These are phyloP conservation scores for Patella pellucida DNA, from an alignment of 2,888 invertebrate species.

Conservation along the genomic window DNA sequence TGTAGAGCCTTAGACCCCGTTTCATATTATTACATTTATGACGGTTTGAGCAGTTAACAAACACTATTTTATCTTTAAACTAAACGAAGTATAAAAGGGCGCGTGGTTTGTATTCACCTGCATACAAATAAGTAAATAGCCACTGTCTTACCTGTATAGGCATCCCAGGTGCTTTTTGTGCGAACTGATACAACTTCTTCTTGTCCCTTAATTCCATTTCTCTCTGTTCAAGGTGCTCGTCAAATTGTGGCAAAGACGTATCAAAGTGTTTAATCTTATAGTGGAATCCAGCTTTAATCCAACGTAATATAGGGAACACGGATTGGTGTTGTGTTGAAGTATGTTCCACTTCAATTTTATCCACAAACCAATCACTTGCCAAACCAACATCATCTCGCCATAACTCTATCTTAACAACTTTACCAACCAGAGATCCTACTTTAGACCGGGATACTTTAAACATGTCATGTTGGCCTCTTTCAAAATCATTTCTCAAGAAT, in stretches of 20 bases:
- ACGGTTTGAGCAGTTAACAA: too few species aligned
- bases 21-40: too few species aligned
- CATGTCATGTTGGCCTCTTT: conserved; percentile 52
- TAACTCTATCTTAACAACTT: conserved; percentile 60
- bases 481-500: conserved; percentile 65
- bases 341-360: conserved; percentile 63
- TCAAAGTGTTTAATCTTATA: conserved; percentile 70
- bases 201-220: conserved; percentile 69
- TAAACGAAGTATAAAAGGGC: too few species aligned
- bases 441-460: conserved; percentile 44
- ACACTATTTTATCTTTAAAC: too few species aligned
- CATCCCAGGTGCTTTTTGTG: conserved; percentile 44
- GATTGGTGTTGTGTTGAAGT: conserved; percentile 51
- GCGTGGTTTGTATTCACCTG: too few species aligned
- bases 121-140: too few species aligned
- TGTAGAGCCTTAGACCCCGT: too few species aligned
- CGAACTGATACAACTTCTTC: conserved; percentile 48
- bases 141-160: conserved; percentile 52
- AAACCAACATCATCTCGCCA: conserved; percentile 68
- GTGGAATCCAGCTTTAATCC: conserved; percentile 67
- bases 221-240: conserved; percentile 67
- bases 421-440: conserved; percentile 35
- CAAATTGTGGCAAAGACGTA: conserved; percentile 70
- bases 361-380: conserved; percentile 70
- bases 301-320: conserved; percentile 71